Base-by-base conservation (phyloP, 2,113 vertebrate species). In the Orthonyx spaldingii region DNA sequence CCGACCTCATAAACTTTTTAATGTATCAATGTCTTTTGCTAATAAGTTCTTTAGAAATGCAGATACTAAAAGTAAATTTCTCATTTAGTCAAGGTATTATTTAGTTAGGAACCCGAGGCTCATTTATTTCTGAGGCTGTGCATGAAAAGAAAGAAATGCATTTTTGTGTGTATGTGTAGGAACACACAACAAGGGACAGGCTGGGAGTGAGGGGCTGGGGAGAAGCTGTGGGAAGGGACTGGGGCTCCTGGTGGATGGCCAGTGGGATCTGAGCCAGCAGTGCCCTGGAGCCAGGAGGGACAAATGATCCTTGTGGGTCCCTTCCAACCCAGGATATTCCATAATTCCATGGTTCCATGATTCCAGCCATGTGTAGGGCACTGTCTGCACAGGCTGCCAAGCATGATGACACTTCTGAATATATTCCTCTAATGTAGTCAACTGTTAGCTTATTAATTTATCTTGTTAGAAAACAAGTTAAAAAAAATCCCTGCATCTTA, bases 51-150 rank as follows among this genome's bases (percentile, higher is more conserved):
- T 90, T 70, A 80, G 66, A 95, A 93, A 92, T 68, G 61, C n/a
- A 82, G n/a, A 75, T 71, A 44, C 86, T 83, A 92, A 89, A 90
- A 92, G 61, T 82, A 82, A 63, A 85, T 75, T 87, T 95, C 69
- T 88, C 44, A 83, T 89, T 94, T 89, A 83, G 77, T 64, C 35
- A 81, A 69, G n/a, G 64, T 47, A 66, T 87, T 86, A 89, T 94
- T 94, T 90, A 93, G 80, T 83, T 92, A 81, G 66, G 44, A 96
- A 57, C 53, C 52, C 50, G 52, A 81, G 41, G 37, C 30, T 89
- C 65, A 94, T 95, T 90, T 90, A 32, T 89, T 96, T 78, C 74
- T 84, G 77, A 87, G 0, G 2, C 23, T 49, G n/a, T 7, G 21
- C 60, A 71, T 82, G 68, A 39, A 84, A 87, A 82, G 42, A 59